These are phyloP conservation scores for Empidonax alnorum DNA, from an alignment of 2,113 vertebrate genomes.

Conservation along the genomic window DNA sequence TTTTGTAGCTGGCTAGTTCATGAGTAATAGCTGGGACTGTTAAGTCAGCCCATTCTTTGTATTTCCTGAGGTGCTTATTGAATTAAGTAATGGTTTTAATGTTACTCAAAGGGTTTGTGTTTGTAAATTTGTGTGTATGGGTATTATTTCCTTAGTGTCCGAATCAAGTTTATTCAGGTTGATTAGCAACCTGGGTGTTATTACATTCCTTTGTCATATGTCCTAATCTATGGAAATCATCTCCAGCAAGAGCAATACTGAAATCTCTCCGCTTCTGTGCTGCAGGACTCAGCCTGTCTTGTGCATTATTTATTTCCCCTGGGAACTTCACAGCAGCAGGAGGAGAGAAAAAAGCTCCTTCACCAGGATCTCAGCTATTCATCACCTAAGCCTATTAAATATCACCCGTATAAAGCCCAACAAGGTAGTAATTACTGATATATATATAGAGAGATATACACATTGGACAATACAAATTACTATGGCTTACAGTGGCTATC, in stretches of 20 bases:
- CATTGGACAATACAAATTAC: not conserved
- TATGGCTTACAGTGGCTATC: not conserved
- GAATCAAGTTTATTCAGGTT: not conserved
- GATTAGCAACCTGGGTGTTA: not conserved
- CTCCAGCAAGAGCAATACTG: not conserved
- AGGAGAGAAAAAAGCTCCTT: not conserved
- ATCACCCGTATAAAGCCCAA: not conserved
- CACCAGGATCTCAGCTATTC: not conserved
- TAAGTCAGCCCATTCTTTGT: not conserved
- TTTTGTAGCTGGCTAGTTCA: not conserved
- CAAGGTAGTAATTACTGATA: not conserved
- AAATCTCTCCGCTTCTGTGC: not conserved
- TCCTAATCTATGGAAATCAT: not conserved
- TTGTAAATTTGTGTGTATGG: not conserved
- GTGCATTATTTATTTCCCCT: conserved; percentile 15
- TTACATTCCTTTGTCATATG: not conserved
- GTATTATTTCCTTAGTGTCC: not conserved
- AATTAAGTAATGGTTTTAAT: not conserved
- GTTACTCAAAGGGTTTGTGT: not conserved
- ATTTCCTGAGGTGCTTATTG: not conserved
- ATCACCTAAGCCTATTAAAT: conserved; percentile 13
- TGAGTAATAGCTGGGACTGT: not conserved
- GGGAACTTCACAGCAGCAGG: conserved; percentile 2
- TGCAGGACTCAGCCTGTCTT: conserved; percentile 20
- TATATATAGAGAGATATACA: not conserved